phyloP scores from a whole-genome alignment of 2,797 vertebrate genomes.

The Nasua narica region DNA sequence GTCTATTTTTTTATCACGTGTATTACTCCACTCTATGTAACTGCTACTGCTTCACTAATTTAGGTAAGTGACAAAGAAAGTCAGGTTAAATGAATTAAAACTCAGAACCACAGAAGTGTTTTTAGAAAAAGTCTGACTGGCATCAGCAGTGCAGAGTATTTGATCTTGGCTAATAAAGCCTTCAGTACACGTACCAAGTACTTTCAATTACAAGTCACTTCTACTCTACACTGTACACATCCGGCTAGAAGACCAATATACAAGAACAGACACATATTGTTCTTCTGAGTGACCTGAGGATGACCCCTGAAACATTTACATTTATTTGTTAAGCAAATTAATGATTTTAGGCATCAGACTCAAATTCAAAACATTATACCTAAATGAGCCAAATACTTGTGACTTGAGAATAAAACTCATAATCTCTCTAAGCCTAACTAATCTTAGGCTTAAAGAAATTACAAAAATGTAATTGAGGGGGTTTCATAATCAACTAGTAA shows the following conservation, averaged over 20 bases:
- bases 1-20: background rate
- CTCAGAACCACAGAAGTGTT: background rate
- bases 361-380: background rate
- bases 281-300: background rate
- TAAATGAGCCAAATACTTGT: background rate
- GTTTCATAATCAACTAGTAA: conserved; percentile 27
- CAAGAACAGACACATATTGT: no score
- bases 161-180: background rate
- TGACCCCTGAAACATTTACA: background rate
- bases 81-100: background rate
- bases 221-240: background rate
- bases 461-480: background rate
- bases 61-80: background rate
- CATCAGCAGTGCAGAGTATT: background rate
- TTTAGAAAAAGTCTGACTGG: background rate
- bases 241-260: background rate
- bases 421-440: background rate
- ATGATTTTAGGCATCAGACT: background rate
- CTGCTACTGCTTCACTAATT: background rate
- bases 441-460: background rate
- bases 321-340: conserved; percentile 32
- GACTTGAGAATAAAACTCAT: background rate
- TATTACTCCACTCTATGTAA: background rate
- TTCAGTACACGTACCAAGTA: background rate
- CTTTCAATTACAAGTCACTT: conserved; percentile 12